Evolutionary conservation across 2,797 vertebrate species (phyloP).

Genomic region (Xiphorhynchus erythropygius): DNA sequence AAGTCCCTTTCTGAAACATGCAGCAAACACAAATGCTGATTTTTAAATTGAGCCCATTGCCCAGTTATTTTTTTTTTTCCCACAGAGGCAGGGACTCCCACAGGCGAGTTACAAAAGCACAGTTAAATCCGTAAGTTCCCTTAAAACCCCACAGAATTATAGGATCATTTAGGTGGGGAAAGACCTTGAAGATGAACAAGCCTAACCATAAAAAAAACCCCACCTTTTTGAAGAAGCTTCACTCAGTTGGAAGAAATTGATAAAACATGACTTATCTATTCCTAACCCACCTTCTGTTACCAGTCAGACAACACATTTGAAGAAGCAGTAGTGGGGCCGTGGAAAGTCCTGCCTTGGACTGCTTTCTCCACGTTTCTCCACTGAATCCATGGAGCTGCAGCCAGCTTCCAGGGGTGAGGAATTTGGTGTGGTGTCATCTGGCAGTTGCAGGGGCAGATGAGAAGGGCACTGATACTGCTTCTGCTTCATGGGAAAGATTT

Average conservation of each 20-base stretch:
- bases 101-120: not conserved
- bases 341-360: not conserved
- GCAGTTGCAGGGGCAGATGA: not conserved
- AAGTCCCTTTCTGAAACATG: not conserved
- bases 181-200: not conserved
- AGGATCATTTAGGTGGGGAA: not conserved
- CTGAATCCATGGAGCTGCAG: not conserved
- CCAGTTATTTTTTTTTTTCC: not conserved
- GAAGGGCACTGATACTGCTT: not conserved
- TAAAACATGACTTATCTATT: not conserved
- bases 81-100: not conserved
- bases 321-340: not conserved
- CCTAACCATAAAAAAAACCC: not conserved
- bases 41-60: not conserved
- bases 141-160: not conserved
- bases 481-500: not conserved
- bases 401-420: not conserved
- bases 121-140: accelerated
- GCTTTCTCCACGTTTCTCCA: not conserved
- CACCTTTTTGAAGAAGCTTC: not conserved
- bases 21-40: not conserved
- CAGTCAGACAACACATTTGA: not conserved
- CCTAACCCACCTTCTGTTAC: not conserved
- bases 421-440: not conserved
- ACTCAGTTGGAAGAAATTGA: not conserved